phyloP scores from a whole-genome alignment of 1,140 invertebrate genomes.

The Pogonognathellus flavescens region DNA sequence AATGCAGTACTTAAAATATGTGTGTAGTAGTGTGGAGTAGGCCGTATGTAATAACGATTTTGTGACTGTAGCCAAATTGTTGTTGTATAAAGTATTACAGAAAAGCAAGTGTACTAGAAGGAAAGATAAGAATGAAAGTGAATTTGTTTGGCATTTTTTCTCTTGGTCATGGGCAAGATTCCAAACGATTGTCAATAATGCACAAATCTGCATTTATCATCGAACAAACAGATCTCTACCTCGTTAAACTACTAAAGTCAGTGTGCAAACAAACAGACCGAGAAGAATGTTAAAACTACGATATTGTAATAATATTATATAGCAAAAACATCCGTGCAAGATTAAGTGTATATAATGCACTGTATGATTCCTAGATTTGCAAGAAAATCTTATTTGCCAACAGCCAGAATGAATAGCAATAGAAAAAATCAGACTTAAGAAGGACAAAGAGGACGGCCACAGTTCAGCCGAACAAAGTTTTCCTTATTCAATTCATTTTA shows the following conservation, averaged over 20 bases:
- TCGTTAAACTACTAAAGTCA: neutral
- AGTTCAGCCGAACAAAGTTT: neutral
- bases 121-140: constrained; percentile 46
- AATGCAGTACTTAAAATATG: too few species aligned
- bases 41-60: too few species aligned
- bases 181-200: constrained; percentile 56
- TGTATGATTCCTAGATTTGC: neutral
- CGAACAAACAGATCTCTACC: constrained; percentile 29
- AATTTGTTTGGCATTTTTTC: constrained; percentile 50
- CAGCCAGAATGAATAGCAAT: neutral
- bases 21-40: too few species aligned
- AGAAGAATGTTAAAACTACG: constrained; percentile 2
- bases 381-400: constrained; percentile 36
- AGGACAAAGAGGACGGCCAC: neutral
- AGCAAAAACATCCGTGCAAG: neutral
- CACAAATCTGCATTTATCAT: constrained; percentile 61
- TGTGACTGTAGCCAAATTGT: too few species aligned
- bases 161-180: constrained; percentile 55
- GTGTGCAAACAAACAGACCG: constrained; percentile 32
- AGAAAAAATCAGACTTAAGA: constrained; percentile 23
- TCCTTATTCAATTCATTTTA: constrained; percentile 35
- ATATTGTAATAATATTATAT: neutral
- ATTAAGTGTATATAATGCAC: neutral
- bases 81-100: neutral
- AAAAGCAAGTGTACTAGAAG: constrained; percentile 1